These are phyloP conservation scores for Drosophila setifemur DNA, from an alignment of 1,140 invertebrate species.

Conservation along the genomic window DNA sequence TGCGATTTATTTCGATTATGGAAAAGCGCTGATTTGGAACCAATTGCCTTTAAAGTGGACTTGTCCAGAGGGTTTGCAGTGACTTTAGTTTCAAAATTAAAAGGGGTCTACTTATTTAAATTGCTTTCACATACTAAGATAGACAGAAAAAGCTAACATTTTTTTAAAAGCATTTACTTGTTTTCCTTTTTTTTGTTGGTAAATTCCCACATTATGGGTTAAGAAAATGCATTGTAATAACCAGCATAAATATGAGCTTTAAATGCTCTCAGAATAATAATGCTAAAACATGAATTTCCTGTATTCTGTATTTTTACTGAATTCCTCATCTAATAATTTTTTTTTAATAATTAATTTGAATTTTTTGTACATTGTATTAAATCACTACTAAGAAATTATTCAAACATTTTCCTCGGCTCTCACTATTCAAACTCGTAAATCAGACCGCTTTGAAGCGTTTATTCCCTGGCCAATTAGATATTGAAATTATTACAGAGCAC, in stretches of 20 bases:
- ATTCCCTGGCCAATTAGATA: constrained; percentile 30
- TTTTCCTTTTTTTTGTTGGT: constrained; percentile 7
- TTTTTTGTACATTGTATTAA: too few relatives aligned
- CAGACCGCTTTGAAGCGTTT: background rate
- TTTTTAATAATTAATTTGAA: too few relatives aligned
- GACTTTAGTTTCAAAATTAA: too few relatives aligned
- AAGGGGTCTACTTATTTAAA: too few relatives aligned
- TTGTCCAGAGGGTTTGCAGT: too few relatives aligned
- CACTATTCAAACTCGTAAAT: background rate
- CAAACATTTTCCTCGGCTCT: background rate
- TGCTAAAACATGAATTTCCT: too few relatives aligned
- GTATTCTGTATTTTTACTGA: too few relatives aligned
- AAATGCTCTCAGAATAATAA: too few relatives aligned
- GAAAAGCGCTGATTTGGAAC: constrained; percentile 77
- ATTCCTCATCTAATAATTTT: too few relatives aligned
- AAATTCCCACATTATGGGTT: background rate
- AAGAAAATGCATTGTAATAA: background rate
- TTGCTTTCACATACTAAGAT: too few relatives aligned
- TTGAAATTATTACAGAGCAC: constrained; percentile 45
- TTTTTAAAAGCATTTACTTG: constrained; percentile 60
- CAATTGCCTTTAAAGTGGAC: constrained; percentile 39
- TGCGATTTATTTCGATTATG: constrained; percentile 74
- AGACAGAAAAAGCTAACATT: background rate
- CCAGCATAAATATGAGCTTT: too few relatives aligned
- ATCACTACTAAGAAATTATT: too few relatives aligned